Conservation (phyloP, 2,797 vertebrate genomes). For the Emydoidea blandingii region DNA sequence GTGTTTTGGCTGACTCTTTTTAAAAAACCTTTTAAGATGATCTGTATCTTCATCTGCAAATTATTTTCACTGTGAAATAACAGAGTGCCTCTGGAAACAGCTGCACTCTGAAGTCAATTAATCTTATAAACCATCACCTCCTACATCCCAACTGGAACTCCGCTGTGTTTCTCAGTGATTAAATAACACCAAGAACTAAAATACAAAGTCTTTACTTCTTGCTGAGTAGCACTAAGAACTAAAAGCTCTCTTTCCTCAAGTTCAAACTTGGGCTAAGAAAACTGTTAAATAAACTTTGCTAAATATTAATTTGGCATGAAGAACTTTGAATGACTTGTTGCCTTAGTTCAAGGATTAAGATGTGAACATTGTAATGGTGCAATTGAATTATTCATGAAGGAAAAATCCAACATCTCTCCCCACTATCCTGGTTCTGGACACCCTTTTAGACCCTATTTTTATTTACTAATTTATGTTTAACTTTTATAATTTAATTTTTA, state of each 20-base stretch:
- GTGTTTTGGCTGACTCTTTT: conserved; percentile 1
- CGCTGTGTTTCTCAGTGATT: neutral
- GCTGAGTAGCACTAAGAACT: neutral
- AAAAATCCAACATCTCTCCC: neutral
- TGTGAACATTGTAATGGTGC: neutral
- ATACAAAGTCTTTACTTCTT: neutral
- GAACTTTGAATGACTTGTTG: neutral
- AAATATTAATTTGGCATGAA: conserved; percentile 22
- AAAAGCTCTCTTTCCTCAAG: neutral
- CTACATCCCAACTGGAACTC: conserved; percentile 1
- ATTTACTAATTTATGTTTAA: neutral
- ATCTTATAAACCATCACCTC: neutral
- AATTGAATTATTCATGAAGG: neutral
- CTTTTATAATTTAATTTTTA: neutral
- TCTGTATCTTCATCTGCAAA: neutral
- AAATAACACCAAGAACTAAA: neutral
- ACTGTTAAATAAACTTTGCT: neutral
- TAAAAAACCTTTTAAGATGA: neutral
- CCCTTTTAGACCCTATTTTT: neutral
- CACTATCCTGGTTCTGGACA: neutral
- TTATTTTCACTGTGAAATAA: conserved; percentile 13
- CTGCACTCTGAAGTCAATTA: neutral
- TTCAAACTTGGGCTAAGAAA: conserved; percentile 18
- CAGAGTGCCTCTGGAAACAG: neutral
- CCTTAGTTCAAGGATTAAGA: neutral